Base-by-base conservation (phyloP, 1,140 invertebrate genomes). In the Oscheius sp. region DNA sequence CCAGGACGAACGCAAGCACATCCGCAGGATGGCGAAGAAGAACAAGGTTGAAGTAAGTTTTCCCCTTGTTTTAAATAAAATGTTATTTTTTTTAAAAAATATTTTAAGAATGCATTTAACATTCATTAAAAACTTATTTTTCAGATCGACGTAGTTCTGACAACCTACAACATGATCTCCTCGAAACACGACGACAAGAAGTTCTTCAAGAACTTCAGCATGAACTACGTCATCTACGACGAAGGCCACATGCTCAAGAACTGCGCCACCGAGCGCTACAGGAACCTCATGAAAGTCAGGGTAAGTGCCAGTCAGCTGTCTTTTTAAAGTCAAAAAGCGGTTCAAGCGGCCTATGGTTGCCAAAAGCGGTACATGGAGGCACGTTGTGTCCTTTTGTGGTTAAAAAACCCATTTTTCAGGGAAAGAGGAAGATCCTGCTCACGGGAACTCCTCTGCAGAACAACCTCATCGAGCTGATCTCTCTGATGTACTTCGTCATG, bases 181-280 rank as follows among this genome's bases (percentile, higher is more conserved):
- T 92, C 91, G 75, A 91, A 89, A 77, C 89, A 91, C 0, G 94
- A 96, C 79, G 95, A 97, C 84, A 88, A 91, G 45, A 91, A 91
- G 80, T 90, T 97, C 85, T 96, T 97, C 85, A 90, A 93, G 62
- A 90, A 93, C 35, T 90, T 93, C 61, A 88, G 89, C 20, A 90
- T 97, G 81, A 90, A 95, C 80, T 97, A 96, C 83, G 91, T 95
- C 0, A 88, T 98, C 31, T 96, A 96, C 85, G 95, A 98, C 85
- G 95, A 98, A 85, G 95, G 93, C 0, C 95, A 98, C 80, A 95
- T 97, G 93, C 86, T 97, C 4, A 97, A 97, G 85, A 97, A 97
- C 85, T 97, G 97, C 93, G 90, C 90, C 38, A 93, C 93, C 3
- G 89, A 91, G 73, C 87, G 94, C 79, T 98, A 94, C 81, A 70